Evolutionary conservation across 2,797 vertebrate genomes (phyloP).

Genomic region (Sebastiscus tertius): DNA sequence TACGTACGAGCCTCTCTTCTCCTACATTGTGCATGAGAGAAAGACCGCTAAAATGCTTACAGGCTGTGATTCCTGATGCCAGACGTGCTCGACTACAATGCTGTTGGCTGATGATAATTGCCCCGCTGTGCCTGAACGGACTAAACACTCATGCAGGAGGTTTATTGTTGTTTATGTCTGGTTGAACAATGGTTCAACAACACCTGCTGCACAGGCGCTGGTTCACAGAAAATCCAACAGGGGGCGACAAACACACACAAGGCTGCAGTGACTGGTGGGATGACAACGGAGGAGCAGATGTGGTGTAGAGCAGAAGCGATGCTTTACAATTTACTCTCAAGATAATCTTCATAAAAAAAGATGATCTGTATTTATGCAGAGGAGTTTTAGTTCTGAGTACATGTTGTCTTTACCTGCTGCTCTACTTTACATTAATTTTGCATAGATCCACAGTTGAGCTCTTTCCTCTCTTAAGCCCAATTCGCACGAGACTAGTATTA

Average conservation of each 20-base stretch:
- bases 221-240: conserved; percentile 49
- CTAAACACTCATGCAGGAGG: conserved; percentile 47
- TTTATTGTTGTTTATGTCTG: conserved; percentile 77
- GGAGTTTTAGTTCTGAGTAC: too few species aligned
- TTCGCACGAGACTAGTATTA: not conserved
- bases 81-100: conserved; percentile 17
- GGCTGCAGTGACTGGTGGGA: not conserved
- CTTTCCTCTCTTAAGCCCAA: too few species aligned
- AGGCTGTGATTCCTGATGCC: conserved; percentile 27
- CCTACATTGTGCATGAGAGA: not conserved
- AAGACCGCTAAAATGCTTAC: conserved; percentile 26
- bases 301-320: not conserved
- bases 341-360: too few species aligned
- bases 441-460: too few species aligned
- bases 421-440: too few species aligned
- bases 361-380: too few species aligned
- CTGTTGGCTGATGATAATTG: conserved; percentile 35
- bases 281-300: not conserved
- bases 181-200: conserved; percentile 37
- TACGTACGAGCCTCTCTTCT: not conserved
- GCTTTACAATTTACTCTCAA: not conserved
- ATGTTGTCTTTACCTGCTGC: too few species aligned
- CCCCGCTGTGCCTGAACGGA: conserved; percentile 13
- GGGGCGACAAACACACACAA: conserved; percentile 22
- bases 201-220: conserved; percentile 51